phyloP scores from a whole-genome alignment of 30 jellyfish, hydroid and myxozoan genomes.

The Aurelia sp. region DNA sequence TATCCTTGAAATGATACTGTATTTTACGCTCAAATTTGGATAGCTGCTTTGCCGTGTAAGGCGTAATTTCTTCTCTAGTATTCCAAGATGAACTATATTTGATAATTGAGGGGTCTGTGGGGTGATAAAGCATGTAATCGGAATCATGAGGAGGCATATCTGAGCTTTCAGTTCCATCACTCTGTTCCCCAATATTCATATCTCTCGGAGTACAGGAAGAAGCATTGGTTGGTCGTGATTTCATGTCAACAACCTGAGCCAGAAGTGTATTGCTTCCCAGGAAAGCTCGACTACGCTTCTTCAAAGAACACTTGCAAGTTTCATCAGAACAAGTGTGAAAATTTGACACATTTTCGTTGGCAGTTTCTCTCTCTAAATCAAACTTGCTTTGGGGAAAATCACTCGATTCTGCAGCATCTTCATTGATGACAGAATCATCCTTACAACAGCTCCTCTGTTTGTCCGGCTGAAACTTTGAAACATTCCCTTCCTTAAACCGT shows the following conservation, averaged over 20 bases:
- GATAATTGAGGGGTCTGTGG: no score
- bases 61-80: neutral
- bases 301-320: neutral
- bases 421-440: neutral
- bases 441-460: neutral
- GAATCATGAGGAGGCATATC: no score
- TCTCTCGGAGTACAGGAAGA: neutral
- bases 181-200: neutral
- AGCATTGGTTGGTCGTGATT: neutral
- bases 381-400: neutral
- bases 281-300: neutral
- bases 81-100: neutral
- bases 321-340: neutral
- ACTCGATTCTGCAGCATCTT: neutral
- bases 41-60: constrained; percentile 15
- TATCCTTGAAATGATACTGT: constrained; percentile 23
- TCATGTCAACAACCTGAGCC: neutral
- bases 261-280: neutral
- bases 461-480: neutral
- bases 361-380: neutral
- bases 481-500: neutral
- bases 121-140: no score
- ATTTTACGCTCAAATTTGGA: constrained; percentile 12
- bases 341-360: neutral
- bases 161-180: neutral